Base-by-base conservation (phyloP, 92 coral and sea anemone species). In the Isaurus tuberculatus region DNA sequence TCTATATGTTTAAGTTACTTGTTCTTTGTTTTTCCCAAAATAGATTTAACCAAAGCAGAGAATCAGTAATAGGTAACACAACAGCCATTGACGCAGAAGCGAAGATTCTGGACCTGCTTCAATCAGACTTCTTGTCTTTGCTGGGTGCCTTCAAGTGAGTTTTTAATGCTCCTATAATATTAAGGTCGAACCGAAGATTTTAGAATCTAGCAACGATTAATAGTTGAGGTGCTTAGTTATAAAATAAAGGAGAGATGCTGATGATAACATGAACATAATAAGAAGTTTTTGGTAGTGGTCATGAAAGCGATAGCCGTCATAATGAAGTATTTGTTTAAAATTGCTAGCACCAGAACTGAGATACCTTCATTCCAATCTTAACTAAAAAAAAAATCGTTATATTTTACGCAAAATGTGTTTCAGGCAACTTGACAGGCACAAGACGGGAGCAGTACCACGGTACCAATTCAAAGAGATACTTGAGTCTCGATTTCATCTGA, bases 21-120 rank as follows among this genome's bases (percentile, higher is more conserved):
- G 19, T 73, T 48, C 8, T 16, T 66, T 28, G 43, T 37, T 37
- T 37, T 37, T 28, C 6, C 37, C 42, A 28, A 46, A 69, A 16
- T 80, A 93, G 97, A 74, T 93, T 93, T 73, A 93, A 93, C 70
- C 74, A 88, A 78, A 93, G 97, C 78, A 77, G 97, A 49, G 97
- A 93, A 2, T 93, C 94, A 0, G 87, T 77, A 37, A 84, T 89
- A 37, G 94, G 92, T 20, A 57, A 77, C 61, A 91, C 97, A 2
- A 88, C 94, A 20, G 97, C 97, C 0, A 48, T 84, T 11, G 97
- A 93, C 75, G 97, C 97, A 20, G 97, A 93, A 36, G 97, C 97
- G 32, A 84, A 89, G 66, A 84, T 93, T 17, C 88, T 93, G 29
- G 97, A 93, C 42, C 64, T 91, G 63, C 68, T 93, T 20, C 97